phyloP scores from a whole-genome alignment of 2,113 vertebrate species.

The Regulus satrapa region DNA sequence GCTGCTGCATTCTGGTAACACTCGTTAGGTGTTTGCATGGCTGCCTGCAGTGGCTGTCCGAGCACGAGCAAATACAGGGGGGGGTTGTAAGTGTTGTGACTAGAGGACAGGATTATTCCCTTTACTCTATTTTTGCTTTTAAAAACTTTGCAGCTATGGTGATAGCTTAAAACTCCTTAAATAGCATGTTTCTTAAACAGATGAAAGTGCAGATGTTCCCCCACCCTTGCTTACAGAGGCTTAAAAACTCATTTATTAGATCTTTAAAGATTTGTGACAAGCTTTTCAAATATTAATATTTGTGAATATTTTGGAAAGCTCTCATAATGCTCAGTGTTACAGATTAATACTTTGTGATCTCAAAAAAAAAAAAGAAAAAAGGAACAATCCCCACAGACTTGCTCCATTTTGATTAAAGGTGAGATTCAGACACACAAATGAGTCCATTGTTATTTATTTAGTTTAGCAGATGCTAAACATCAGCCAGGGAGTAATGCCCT shows the following conservation, averaged over 20 bases:
- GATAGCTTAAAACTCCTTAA: neutral
- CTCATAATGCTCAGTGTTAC: neutral
- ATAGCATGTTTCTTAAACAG: neutral
- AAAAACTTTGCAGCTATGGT: neutral
- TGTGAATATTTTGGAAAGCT: conserved; percentile 39
- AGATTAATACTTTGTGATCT: neutral
- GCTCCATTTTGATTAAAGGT: conserved; percentile 27
- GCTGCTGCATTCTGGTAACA: neutral
- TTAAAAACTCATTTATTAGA: conserved; percentile 38
- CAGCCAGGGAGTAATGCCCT: neutral
- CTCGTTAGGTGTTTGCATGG: neutral
- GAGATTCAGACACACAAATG: neutral
- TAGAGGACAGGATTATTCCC: neutral
- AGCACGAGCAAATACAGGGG: neutral
- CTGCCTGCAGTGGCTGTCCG: neutral
- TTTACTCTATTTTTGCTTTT: neutral
- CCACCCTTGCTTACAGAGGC: conserved; percentile 17
- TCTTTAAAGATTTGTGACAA: neutral
- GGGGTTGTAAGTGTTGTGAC: neutral
- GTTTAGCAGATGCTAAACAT: neutral
- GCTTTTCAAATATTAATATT: conserved; percentile 36
- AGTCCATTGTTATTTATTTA: neutral
- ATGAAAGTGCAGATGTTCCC: conserved; percentile 1
- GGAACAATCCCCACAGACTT: neutral
- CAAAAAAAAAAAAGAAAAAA: neutral